Evolutionary conservation across 1,140 invertebrate genomes (phyloP).

Genomic region (Apis mellifera): Amel_HAv3.1 CM009940.2:3473001-3473500

Average conservation of each 20-base stretch:
- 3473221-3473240: too few relatives aligned
- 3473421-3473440: background rate
- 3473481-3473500: background rate
- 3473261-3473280: too few relatives aligned
- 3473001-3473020: background rate
- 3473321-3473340: too few relatives aligned
- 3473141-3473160: background rate
- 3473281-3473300: too few relatives aligned
- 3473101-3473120: constrained; percentile 52
- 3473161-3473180: too few relatives aligned
- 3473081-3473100: constrained; percentile 52
- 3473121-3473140: constrained; percentile 7
- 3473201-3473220: too few relatives aligned
- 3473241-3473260: too few relatives aligned
- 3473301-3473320: too few relatives aligned
- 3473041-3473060: constrained; percentile 30
- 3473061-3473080: constrained; percentile 33
- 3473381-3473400: too few relatives aligned
- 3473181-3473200: too few relatives aligned
- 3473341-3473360: too few relatives aligned
- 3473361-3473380: too few relatives aligned
- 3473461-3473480: background rate
- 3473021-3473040: background rate
- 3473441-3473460: constrained; percentile 5
- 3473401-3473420: constrained; percentile 14